These are phyloP conservation scores for Oryzias melastigma DNA, from an alignment of 2,113 vertebrate genomes.

Conservation along the genomic window DNA sequence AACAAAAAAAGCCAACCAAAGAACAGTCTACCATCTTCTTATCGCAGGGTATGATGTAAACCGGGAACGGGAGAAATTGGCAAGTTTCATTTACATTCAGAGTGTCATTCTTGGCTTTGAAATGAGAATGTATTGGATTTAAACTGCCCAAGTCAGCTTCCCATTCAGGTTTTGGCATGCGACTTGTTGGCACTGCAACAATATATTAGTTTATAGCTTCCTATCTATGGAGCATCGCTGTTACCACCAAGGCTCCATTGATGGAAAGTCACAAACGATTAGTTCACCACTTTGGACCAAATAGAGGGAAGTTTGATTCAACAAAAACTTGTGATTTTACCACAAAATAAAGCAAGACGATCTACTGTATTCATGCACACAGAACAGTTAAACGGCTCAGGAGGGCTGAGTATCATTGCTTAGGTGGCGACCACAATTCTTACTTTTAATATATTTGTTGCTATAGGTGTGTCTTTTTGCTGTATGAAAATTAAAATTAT, in stretches of 20 bases:
- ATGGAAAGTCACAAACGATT: neutral
- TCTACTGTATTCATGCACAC: too few species aligned
- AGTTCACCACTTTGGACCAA: neutral
- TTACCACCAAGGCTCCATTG: neutral
- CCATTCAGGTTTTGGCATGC: slow-evolving; percentile 19
- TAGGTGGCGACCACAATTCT: too few species aligned
- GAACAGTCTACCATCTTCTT: slow-evolving; percentile 25
- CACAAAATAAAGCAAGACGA: too few species aligned
- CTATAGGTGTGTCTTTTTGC: too few species aligned
- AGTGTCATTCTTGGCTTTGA: slow-evolving; percentile 50
- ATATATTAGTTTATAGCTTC: slow-evolving; percentile 19
- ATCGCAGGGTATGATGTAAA: slow-evolving; percentile 26
- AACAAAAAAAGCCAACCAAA: slow-evolving; percentile 45
- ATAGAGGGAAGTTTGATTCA: neutral
- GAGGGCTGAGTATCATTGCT: too few species aligned
- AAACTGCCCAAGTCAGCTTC: slow-evolving; percentile 40
- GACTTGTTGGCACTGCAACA: slow-evolving; percentile 15
- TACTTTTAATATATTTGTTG: too few species aligned
- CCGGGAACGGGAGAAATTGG: slow-evolving; percentile 37
- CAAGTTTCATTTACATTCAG: slow-evolving; percentile 60
- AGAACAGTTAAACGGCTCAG: too few species aligned
- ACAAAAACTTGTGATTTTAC: neutral
- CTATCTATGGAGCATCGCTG: neutral
- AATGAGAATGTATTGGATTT: slow-evolving; percentile 55
- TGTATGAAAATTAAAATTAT: too few species aligned